Evolutionary conservation across 2,113 vertebrate genomes (phyloP).

Genomic region (Pollimyrus isidori): DNA sequence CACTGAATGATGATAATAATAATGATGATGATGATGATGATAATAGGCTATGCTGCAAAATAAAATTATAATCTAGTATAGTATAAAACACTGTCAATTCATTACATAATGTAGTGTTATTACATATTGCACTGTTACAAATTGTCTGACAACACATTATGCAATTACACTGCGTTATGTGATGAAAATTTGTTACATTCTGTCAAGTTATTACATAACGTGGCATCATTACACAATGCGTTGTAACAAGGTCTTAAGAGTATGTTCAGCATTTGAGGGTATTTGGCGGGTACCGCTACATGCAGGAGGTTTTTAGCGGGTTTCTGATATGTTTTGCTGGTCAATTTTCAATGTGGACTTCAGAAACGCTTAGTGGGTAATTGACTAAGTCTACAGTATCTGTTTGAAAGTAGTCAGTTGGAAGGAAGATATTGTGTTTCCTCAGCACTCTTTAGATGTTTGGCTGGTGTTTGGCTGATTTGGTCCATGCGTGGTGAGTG

Average conservation of each 20-base stretch:
- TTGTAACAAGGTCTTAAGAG: background rate
- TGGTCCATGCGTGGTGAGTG: background rate
- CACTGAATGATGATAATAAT: background rate
- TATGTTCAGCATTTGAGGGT: background rate
- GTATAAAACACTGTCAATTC: background rate
- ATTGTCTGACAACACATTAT: too few species aligned
- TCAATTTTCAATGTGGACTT: background rate
- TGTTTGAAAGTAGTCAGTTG: background rate
- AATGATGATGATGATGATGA: background rate
- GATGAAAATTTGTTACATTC: too few species aligned
- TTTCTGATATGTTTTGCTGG: background rate
- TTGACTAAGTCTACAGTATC: background rate
- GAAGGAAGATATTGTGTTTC: background rate
- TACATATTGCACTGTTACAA: background rate
- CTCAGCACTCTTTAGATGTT: background rate
- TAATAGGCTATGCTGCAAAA: background rate
- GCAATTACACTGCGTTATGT: too few species aligned
- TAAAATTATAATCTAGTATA: background rate
- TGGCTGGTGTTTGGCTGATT: background rate
- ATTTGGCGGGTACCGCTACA: background rate
- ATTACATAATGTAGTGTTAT: background rate
- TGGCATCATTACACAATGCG: background rate
- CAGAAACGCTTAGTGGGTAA: background rate
- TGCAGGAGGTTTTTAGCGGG: background rate
- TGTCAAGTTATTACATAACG: too few species aligned